A percentile compares a stretch with the other conserved stretches of the same genome.
These are phyloP conservation scores for Leucophenga montana DNA, from an alignment of 2,888 invertebrate genomes.

Conservation along the genomic window DNA sequence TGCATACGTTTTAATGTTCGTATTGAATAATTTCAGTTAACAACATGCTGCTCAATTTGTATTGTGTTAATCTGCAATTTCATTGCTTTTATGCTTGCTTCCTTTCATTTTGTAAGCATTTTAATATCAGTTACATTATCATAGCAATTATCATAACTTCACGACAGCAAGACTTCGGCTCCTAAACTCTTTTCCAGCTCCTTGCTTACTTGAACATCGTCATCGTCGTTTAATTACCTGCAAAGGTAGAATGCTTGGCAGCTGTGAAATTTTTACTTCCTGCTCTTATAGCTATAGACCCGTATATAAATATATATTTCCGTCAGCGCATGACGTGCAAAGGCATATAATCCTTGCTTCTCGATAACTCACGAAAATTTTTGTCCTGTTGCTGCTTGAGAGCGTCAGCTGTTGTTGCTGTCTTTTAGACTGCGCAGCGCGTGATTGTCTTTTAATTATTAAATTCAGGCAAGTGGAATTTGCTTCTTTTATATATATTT, in stretches of 20 bases:
- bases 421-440: background rate
- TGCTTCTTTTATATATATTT: conserved; percentile 36
- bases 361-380: no score
- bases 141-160: conserved; percentile 16
- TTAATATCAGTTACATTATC: conserved; percentile 14
- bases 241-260: background rate
- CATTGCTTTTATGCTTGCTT: background rate
- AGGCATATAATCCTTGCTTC: no score
- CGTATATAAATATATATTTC: background rate
- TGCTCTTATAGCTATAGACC: background rate
- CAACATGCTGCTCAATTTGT: no score
- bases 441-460: conserved; percentile 43
- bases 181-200: no score
- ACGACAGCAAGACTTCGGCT: background rate
- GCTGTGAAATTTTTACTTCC: conserved; percentile 16
- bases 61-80: background rate
- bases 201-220: no score
- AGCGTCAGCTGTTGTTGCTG: conserved; percentile 11
- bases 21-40: no score
- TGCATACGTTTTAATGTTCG: no score
- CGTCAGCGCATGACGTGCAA: no score
- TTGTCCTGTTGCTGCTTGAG: background rate
- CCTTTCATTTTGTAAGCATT: no score
- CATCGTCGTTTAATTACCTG: conserved; percentile 17
- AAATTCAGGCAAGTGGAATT: conserved; percentile 61